Percentiles rank a stretch among this genome's conserved stretches.
These are phyloP conservation scores for Apistogramma diplotaenia DNA, from an alignment of 2,113 vertebrate genomes.

Conservation along the genomic window DNA sequence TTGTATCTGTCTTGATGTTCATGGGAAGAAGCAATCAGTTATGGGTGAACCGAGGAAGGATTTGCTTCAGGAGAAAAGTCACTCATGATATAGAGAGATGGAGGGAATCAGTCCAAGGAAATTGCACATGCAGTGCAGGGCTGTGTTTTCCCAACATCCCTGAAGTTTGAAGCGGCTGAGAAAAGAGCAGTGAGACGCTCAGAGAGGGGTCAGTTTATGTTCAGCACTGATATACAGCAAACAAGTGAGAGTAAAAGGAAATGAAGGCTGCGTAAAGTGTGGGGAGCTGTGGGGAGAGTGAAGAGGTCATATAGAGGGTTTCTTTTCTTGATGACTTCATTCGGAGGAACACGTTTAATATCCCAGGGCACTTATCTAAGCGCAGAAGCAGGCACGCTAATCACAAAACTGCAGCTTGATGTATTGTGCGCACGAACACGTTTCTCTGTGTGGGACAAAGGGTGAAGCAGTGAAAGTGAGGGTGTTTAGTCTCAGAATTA, in stretches of 20 bases:
- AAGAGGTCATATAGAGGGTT: slow-evolving; percentile 34
- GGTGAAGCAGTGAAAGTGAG: slow-evolving; percentile 21
- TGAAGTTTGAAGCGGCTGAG: neutral
- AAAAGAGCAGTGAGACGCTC: neutral
- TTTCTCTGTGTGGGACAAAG: neutral
- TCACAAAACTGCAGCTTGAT: slow-evolving; percentile 19
- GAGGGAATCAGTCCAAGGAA: slow-evolving; percentile 23
- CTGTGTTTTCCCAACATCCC: slow-evolving; percentile 23
- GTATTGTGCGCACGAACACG: slow-evolving; percentile 9
- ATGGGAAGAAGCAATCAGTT: neutral
- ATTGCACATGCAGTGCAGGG: neutral
- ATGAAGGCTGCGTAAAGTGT: neutral
- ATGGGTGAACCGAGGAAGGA: too few species aligned
- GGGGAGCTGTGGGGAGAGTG: neutral
- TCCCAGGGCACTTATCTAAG: slow-evolving; percentile 17
- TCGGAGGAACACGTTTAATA: slow-evolving; percentile 32
- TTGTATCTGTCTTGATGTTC: too few species aligned
- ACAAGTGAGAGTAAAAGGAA: neutral
- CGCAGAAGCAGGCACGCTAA: slow-evolving; percentile 49
- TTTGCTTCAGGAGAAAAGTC: neutral
- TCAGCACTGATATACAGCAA: neutral
- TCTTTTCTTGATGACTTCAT: slow-evolving; percentile 56
- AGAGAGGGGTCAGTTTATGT: neutral
- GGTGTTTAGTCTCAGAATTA: slow-evolving; percentile 20
- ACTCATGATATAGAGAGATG: neutral